Percentiles rank a stretch among this genome's conserved stretches.
phyloP scores from a whole-genome alignment of 2,113 vertebrate species.

The Cheirogaleus medius region DNA sequence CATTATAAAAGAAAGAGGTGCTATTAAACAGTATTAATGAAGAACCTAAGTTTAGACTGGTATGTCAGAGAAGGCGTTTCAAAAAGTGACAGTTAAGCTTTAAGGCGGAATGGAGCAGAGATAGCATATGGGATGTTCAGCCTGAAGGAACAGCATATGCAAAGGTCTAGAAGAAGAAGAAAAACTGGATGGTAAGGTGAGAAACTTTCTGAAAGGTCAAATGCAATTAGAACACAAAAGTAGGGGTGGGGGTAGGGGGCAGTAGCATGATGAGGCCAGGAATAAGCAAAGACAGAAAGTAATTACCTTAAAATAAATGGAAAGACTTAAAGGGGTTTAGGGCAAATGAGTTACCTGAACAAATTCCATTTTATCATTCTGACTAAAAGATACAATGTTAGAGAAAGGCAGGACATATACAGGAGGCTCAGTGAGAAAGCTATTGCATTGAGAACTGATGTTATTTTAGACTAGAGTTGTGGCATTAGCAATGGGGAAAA shows the following conservation, averaged over 20 bases:
- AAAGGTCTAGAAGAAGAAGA: background rate
- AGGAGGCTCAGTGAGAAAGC: background rate
- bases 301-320: background rate
- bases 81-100: background rate
- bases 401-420: background rate
- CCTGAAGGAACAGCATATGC: background rate
- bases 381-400: background rate
- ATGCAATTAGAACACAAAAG: background rate
- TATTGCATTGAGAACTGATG: background rate
- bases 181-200: background rate
- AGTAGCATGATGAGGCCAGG: background rate
- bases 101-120: background rate
- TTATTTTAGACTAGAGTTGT: background rate
- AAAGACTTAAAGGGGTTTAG: background rate
- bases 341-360: background rate
- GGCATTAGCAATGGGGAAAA: background rate
- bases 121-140: background rate
- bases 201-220: background rate
- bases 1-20: background rate
- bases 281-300: background rate
- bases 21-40: slow-evolving; percentile 10
- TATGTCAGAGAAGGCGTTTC: background rate
- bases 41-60: background rate
- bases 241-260: too few species aligned
- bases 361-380: background rate